phyloP scores from a whole-genome alignment of 2,113 vertebrate genomes.

The Oncorhynchus masou region DNA sequence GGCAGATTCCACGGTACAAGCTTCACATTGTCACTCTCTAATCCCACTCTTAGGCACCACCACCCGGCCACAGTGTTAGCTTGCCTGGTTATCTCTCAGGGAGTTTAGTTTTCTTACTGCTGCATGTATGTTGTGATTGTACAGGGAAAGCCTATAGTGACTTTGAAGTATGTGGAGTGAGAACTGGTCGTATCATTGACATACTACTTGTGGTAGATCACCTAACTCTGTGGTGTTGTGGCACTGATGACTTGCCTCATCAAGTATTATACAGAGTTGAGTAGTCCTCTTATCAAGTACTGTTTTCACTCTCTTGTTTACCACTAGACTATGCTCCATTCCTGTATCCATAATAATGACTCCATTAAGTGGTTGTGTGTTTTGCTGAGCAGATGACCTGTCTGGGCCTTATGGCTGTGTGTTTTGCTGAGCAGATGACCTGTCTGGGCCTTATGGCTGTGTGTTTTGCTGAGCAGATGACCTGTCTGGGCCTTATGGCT shows the following conservation, averaged over 20 bases:
- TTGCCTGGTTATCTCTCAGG: constrained; percentile 31
- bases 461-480: neutral
- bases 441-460: neutral
- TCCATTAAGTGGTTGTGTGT: neutral
- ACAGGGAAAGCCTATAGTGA: neutral
- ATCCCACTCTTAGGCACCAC: constrained; percentile 56
- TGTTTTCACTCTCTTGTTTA: too few species aligned
- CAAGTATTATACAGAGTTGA: too few species aligned
- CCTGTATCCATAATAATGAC: too few species aligned
- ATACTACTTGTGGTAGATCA: too few species aligned
- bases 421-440: neutral
- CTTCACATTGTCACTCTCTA: constrained; percentile 63
- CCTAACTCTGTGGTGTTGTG: too few species aligned
- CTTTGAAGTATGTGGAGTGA: too few species aligned
- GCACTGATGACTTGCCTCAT: too few species aligned
- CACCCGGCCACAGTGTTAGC: constrained; percentile 25
- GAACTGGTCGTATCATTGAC: too few species aligned
- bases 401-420: neutral
- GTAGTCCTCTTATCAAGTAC: too few species aligned
- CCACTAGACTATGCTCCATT: too few species aligned
- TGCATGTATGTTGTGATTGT: neutral
- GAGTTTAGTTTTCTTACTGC: constrained; percentile 34
- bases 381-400: neutral
- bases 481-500: neutral
- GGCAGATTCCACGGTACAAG: constrained; percentile 66